Base-by-base conservation (phyloP, 2,113 vertebrate species). In the Corapipo altera region DNA sequence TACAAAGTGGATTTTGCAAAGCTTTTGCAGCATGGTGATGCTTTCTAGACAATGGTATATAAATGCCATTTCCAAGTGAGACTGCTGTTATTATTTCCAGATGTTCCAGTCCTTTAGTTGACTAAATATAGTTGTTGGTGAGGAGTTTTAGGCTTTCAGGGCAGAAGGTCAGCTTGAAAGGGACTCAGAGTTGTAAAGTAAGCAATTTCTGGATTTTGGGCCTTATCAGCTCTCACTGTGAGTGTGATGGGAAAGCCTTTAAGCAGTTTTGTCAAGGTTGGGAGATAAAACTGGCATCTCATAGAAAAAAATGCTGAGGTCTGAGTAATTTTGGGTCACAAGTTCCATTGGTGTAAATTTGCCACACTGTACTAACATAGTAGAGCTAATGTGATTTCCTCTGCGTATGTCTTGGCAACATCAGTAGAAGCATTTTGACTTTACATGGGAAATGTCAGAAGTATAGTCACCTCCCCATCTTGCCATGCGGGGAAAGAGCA, bases 151-250 rank as follows among this genome's bases (percentile, higher is more conserved):
- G 84, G 74, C 72, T 94, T 96, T 87, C 81, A 82, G 96, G 96
- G 91, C 96, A 95, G 76, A 73, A 95, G 96, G 97, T 96, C 96
- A 96, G 76, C 85, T 95, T 96, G 96, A 97, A 96, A 97, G 77
- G 49, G 91, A 92, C 92, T 95, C 80, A 35, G 62, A 95, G 83
- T 91, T 95, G 85, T 96, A 96, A 97, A 96, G 71, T 95, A 96
- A 97, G 96, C 95, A 94, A 74, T 82, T 97, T 94, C 85, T 96
- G 94, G 70, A 82, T 96, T 95, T 93, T 69, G 28, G 92, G 62
- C 88, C 93, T 96, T 95, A 96, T 97, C 96, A 95, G 76, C 89
- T 93, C 93, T 95, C 94, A 82, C 91, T 88, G 74, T 70, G 90
- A 92, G 83, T 91, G 94, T 88, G 84, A 92, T 58, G 73, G 87